Percentiles rank a stretch among this genome's conserved stretches.
These are phyloP conservation scores for Amphimedon queenslandica DNA, from an alignment of 37 sponge, comb jelly and placozoan genomes.

Conservation along the genomic window DNA sequence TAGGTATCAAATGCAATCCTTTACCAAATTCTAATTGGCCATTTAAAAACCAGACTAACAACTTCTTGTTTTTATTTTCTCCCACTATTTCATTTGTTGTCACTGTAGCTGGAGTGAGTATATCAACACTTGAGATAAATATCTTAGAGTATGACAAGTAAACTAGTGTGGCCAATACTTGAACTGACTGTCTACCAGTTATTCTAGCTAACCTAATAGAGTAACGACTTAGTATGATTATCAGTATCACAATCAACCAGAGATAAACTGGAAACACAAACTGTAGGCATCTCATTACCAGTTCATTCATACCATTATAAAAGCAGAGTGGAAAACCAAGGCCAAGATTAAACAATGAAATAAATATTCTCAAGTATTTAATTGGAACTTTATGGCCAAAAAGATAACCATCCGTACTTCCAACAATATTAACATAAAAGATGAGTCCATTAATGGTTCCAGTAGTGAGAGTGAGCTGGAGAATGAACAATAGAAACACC, in stretches of 20 bases:
- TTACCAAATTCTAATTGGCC: background rate
- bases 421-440: slow-evolving; percentile 43
- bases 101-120: slow-evolving; percentile 13
- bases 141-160: slow-evolving; percentile 29
- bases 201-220: slow-evolving; percentile 3
- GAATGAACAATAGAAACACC: slow-evolving; percentile 18
- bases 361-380: background rate
- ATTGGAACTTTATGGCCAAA: background rate
- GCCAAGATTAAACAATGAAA: slow-evolving; percentile 37
- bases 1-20: background rate
- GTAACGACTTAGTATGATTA: slow-evolving; percentile 8
- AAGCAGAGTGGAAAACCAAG: slow-evolving; percentile 29
- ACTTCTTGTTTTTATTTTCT: background rate
- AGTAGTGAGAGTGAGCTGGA: slow-evolving; percentile 23
- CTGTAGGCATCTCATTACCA: slow-evolving; percentile 20
- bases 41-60: slow-evolving; percentile 17
- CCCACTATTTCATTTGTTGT: background rate
- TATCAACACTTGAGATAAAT: background rate
- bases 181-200: slow-evolving; percentile 16
- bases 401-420: background rate
- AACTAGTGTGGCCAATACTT: slow-evolving; percentile 37
- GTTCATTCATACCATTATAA: slow-evolving; percentile 45
- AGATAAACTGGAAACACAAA: slow-evolving; percentile 52
- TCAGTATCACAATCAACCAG: background rate
- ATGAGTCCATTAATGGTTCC: slow-evolving; percentile 43